Evolutionary conservation across 2,113 vertebrate genomes (phyloP), one percentile per base, ranked within the genome.

Genomic region (Pundamilia nyererei): DNA sequence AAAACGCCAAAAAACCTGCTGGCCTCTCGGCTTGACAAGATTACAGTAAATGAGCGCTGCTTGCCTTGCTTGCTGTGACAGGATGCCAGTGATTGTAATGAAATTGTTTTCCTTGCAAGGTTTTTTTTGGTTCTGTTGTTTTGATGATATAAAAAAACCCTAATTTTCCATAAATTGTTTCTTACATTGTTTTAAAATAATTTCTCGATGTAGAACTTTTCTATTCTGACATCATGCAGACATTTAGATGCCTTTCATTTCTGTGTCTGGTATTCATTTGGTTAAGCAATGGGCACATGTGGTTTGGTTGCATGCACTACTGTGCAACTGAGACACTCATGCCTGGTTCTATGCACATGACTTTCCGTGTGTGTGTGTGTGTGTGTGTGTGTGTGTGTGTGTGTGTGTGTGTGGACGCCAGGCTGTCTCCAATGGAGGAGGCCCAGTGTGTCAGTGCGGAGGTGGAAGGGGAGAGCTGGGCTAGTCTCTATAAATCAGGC

Each of bases 351-450:
- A 17, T 85, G 65, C n/a, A 24, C 72, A 95, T 94, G 89, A 21
- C 81, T 80, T 93, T 96, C 95, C 93, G 58, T 79, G 96, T 95
- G 96, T 95, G 96, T 95, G 96, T 90, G 96, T 81, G 77, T 56
- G 96, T 94, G 96, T 80, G 77, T 79, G 96, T 95, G 96, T 82
- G 79, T 79, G 96, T 95, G 96, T 82, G 79, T 79, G 96, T 95
- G 96, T 88, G 95, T 91, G 96, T 96, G 35, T 45, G 42, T 95
- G 96, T 95, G 45, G 97, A 97, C 97, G 98, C 98, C 98, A 98
- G 97, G 85, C 97, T 98, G 98, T 99, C 98, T 99, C 98, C 97
- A 97, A 97, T 96, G 96, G 97, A 97, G 96, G 96, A 97, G 98
- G 97, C 98, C 97, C 97, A 92, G 84, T 93, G 88, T 93, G 92